Conservation (phyloP, 2,797 vertebrate genomes). For the Parauchenoglanis punctatus region DNA sequence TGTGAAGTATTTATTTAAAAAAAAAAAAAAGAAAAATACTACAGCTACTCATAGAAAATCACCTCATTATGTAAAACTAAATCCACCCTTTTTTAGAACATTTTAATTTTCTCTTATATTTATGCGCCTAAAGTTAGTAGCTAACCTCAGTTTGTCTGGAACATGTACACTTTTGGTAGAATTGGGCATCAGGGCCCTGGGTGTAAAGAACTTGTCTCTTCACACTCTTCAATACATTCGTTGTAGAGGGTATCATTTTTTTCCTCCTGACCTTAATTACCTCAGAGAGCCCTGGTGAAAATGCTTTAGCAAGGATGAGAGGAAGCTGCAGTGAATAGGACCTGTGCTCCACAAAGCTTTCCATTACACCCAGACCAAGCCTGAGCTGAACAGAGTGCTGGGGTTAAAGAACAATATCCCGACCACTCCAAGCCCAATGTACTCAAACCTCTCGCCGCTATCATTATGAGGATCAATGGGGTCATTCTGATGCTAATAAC, state of each 20-base stretch:
- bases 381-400: neutral
- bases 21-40: neutral
- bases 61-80: neutral
- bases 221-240: slow-evolving; percentile 14
- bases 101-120: neutral
- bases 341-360: slow-evolving; percentile 12
- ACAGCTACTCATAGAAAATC: neutral
- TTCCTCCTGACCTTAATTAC: slow-evolving; percentile 48
- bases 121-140: neutral
- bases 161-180: too few species aligned
- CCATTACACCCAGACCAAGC: slow-evolving; percentile 9
- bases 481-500: slow-evolving; percentile 47
- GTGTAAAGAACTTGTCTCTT: neutral
- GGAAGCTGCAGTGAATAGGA: slow-evolving; percentile 11
- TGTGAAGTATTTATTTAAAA: neutral
- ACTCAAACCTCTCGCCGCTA: slow-evolving; percentile 25
- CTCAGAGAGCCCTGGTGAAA: slow-evolving; percentile 18
- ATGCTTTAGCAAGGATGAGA: slow-evolving; percentile 15
- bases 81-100: neutral
- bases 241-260: slow-evolving; percentile 36
- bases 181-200: neutral
- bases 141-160: neutral
- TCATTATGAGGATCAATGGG: slow-evolving; percentile 48
- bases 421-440: slow-evolving; percentile 31
- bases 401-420: slow-evolving; percentile 33